Evolutionary conservation across 2,113 vertebrate genomes (phyloP).

Genomic region (Sphaerodactylus townsendi): DNA sequence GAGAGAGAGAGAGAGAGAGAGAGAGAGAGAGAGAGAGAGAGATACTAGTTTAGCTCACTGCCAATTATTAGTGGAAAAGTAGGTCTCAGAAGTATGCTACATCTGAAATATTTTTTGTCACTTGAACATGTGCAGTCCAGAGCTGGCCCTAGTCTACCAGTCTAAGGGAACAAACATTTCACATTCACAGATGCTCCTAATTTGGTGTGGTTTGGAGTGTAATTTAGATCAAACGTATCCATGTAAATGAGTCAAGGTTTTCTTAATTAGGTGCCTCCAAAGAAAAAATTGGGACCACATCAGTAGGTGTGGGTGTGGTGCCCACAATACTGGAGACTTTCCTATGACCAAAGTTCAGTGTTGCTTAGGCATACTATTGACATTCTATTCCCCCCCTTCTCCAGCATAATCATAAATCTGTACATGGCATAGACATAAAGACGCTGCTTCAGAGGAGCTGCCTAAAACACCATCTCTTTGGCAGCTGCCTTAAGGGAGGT

Average conservation of each 20-base stretch:
- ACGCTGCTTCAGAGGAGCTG: slow-evolving; percentile 86
- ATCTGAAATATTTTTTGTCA: slow-evolving; percentile 93
- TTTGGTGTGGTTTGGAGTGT: slow-evolving; percentile 99
- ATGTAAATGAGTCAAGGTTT: slow-evolving; percentile 98
- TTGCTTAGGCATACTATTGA: slow-evolving; percentile 68
- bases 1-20: slow-evolving; percentile 62
- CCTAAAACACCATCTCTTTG: slow-evolving; percentile 86
- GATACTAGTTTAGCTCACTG: slow-evolving; percentile 82
- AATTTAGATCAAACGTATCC: slow-evolving; percentile 99
- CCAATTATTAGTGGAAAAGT: slow-evolving; percentile 88
- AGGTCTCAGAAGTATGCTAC: slow-evolving; percentile 89
- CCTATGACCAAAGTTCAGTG: slow-evolving; percentile 75
- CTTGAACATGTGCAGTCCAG: slow-evolving; percentile 96
- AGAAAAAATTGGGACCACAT: slow-evolving; percentile 90
- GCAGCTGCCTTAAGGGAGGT: slow-evolving; percentile 92
- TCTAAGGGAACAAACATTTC: slow-evolving; percentile 88
- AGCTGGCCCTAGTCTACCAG: slow-evolving; percentile 81
- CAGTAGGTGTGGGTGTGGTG: slow-evolving; percentile 92
- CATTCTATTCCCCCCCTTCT: slow-evolving; percentile 51
- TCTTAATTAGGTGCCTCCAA: slow-evolving; percentile 98
- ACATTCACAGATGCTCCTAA: slow-evolving; percentile 98
- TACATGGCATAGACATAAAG: slow-evolving; percentile 87
- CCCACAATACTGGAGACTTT: slow-evolving; percentile 80
- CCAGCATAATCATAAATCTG: slow-evolving; percentile 79
- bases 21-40: slow-evolving; percentile 54